Base-by-base conservation (phyloP, 2,113 vertebrate genomes). In the Hydropotes inermis region DNA sequence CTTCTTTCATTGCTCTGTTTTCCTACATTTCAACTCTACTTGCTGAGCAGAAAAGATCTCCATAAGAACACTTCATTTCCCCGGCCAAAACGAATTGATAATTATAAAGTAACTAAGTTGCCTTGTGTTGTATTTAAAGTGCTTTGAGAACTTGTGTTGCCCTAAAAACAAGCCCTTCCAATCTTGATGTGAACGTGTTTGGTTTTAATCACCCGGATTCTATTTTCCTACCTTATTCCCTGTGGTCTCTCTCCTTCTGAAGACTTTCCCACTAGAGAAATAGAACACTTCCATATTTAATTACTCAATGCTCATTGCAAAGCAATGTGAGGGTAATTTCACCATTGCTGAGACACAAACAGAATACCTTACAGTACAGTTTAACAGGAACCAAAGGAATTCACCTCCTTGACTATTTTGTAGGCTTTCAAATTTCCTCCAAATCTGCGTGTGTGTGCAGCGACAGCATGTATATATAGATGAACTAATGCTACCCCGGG, bases 11-110 rank as follows among this genome's bases (percentile, higher is more conserved):
- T 92, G 88, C 96, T 97, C 98, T 98, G 98, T 92, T 89, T 98
- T 97, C 96, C 94, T 98, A 43, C 89, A 97, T 96, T 98, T 91
- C 95, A 96, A 98, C 95, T 98, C 67, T 95, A 96, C 82, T 95
- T 95, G 98, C 98, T 97, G 84, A 98, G 97, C 95, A 84, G 84
- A 98, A 96, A 97, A 97, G 91, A 97, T 98, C 36, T 91, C 96
- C 96, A 55, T 97, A 86, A 98, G 23, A 98, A 95, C 78, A 95
- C 88, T 98, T 97, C 97, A 98, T 98, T 98, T 98, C 97, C 98
- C 94, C 45, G 28, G 93, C 84, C 96, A 98, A 98, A 97, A n/a
- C 1, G 58, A 96, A 96, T 97, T 98, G 97, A 96, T 98, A 98
- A 98, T 98, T 98, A 97, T 93, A 95, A 95, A 97, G 85, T 91